Conservation (phyloP, 2,888 invertebrate genomes). For the Atherix ibis region DNA sequence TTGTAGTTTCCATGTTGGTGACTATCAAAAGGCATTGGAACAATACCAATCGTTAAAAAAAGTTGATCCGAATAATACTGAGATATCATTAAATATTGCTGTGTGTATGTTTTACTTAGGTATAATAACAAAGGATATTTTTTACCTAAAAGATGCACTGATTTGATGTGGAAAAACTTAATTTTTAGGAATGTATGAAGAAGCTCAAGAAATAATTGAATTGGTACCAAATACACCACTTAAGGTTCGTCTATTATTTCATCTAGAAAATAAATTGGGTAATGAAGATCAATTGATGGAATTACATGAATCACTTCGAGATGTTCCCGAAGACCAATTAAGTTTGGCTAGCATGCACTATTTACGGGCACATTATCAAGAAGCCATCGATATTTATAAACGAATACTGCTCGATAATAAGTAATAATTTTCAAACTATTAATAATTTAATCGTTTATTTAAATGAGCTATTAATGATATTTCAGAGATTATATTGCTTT, state of each 20-base stretch:
- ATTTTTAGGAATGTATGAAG: constrained; percentile 45
- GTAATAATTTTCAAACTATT: constrained; percentile 32
- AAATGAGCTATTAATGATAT: constrained; percentile 12
- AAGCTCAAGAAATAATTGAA: constrained; percentile 47
- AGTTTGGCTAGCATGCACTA: constrained; percentile 94
- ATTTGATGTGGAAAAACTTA: too few species aligned
- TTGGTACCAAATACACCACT: constrained; percentile 48
- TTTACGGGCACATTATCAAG: constrained; percentile 89
- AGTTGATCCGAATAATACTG: constrained; percentile 39
- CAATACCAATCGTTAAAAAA: constrained; percentile 45
- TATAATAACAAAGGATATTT: too few species aligned
- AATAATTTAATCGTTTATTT: not conserved
- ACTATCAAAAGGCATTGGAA: constrained; percentile 69
- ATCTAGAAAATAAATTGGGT: constrained; percentile 81
- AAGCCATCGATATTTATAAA: constrained; percentile 97
- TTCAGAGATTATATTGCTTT: constrained; percentile 76
- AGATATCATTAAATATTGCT: constrained; percentile 64
- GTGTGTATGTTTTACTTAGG: constrained; percentile 94
- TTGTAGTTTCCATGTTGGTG: constrained; percentile 90
- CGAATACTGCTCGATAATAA: constrained; percentile 79
- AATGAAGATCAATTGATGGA: constrained; percentile 75
- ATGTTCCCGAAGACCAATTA: constrained; percentile 85
- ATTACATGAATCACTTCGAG: constrained; percentile 69
- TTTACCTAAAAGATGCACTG: too few species aligned
- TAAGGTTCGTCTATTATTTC: constrained; percentile 71